Evolutionary conservation across 2,888 invertebrate genomes (phyloP).

Genomic region (Altica lythri): DNA sequence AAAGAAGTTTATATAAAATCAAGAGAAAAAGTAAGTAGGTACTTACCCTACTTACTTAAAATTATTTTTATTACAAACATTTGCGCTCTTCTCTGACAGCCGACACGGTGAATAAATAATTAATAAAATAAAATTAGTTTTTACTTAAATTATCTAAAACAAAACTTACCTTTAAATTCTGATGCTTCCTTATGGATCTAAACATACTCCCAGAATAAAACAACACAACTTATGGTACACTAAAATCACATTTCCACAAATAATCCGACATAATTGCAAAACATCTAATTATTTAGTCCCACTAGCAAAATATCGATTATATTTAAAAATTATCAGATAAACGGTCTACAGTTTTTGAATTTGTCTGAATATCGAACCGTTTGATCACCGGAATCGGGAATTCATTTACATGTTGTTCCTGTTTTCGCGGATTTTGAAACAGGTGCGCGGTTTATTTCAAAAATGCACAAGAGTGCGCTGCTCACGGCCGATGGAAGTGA

Average conservation of each 20-base stretch:
- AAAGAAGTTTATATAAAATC: too few species aligned
- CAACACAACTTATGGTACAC: slow-evolving; percentile 17
- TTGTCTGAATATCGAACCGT: slow-evolving; percentile 5
- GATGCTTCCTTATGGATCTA: slow-evolving; percentile 6
- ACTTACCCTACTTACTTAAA: too few species aligned
- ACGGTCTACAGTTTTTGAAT: not conserved
- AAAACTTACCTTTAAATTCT: slow-evolving; percentile 11
- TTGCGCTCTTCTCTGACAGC: too few species aligned
- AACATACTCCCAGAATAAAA: not conserved
- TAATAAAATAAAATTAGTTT: too few species aligned
- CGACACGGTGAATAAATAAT: too few species aligned
- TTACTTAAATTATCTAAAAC: not conserved
- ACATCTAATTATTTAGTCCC: slow-evolving; percentile 6
- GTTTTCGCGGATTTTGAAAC: slow-evolving; percentile 22
- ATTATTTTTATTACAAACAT: too few species aligned
- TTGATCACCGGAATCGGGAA: slow-evolving; percentile 1
- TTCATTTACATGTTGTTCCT: slow-evolving; percentile 17
- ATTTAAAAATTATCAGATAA: not conserved
- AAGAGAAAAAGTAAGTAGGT: too few species aligned
- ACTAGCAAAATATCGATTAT: not conserved
- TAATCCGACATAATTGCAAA: slow-evolving; percentile 2
- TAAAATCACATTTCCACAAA: slow-evolving; percentile 16
- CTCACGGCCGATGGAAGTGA: slow-evolving; percentile 13
- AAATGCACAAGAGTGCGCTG: not conserved
- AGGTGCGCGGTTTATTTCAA: slow-evolving; percentile 18